Base-by-base conservation (phyloP, 2,888 invertebrate genomes). In the Julus scandinavius region DNA sequence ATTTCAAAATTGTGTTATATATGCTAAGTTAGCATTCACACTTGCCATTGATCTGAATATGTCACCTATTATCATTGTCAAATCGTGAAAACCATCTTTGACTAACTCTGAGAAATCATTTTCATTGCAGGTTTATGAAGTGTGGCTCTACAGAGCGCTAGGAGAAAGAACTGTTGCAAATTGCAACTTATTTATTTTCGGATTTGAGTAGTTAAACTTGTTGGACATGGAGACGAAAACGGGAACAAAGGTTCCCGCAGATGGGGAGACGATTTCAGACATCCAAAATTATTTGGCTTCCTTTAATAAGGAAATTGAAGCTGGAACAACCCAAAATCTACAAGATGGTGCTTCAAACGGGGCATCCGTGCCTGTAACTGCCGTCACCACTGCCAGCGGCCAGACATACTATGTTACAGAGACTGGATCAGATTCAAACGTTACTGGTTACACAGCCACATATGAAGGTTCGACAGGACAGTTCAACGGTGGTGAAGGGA, bases 241-340 rank as follows among this genome's bases (percentile, higher is more conserved):
- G 84, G 87, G 87, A 72, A 85, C 87, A 72, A 87, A 85, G 41
- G 90, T 88, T 58, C 20, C 87, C 20, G 91, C 91, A 89, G 91
- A 91, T 85, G 91, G 91, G 58, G 94, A 94, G 91, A 93, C 93
- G 90, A 95, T 95, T 50, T 95, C 95, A 9, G 95, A 96, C 91
- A 95, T 97, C 90, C 96, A 97, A 91, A 95, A 95, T 85, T 97
- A 97, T 91, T 93, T 97, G 90, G 96, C 95, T 89, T 95, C 95
- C 29, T 96, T 96, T 91, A 96, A 96, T 91, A 96, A 96, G 91
- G 96, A 96, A 92, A 96, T 96, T 90, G 95, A 95, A 88, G 91
- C 90, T 6, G 88, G 88, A 38, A 50, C 88, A 1, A n/a, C 38
- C 13, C 89, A 89, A 89, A 29, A 83, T 88, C 2, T 29, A 29